A percentile compares a stretch with the other conserved stretches of the same genome.
Conservation (phyloP, 2,113 vertebrate genomes). For the Probosciger aterrimus region DNA sequence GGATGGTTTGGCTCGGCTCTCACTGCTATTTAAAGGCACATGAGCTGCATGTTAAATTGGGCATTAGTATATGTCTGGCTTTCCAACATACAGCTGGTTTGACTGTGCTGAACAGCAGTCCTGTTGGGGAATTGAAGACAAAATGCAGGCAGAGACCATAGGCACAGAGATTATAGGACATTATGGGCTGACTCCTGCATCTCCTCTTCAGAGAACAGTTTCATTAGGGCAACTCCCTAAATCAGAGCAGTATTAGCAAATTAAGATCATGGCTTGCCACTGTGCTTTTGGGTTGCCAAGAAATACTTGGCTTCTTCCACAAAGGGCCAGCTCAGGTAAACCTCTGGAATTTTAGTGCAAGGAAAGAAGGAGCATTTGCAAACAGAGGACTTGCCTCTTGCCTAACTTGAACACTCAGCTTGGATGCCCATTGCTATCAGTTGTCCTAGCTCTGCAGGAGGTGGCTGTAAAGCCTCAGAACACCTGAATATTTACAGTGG, state of each 20-base stretch:
- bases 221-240: neutral
- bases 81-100: neutral
- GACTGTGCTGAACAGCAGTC: neutral
- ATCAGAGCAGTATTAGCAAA: neutral
- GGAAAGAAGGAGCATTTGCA: neutral
- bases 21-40: slow-evolving; percentile 50
- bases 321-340: neutral
- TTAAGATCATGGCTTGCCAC: neutral
- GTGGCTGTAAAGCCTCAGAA: neutral
- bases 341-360: neutral
- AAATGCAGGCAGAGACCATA: neutral
- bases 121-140: neutral
- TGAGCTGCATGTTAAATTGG: slow-evolving; percentile 58
- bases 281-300: neutral
- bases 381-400: neutral
- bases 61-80: slow-evolving; percentile 9
- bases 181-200: neutral
- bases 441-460: neutral
- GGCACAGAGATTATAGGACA: neutral
- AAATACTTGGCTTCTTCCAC: neutral
- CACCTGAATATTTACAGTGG: neutral
- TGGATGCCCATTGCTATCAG: neutral
- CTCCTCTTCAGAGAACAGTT: neutral
- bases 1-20: slow-evolving; percentile 13
- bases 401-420: neutral